Base-by-base conservation (phyloP, 2,113 vertebrate species). In the Parotia lawesii region DNA sequence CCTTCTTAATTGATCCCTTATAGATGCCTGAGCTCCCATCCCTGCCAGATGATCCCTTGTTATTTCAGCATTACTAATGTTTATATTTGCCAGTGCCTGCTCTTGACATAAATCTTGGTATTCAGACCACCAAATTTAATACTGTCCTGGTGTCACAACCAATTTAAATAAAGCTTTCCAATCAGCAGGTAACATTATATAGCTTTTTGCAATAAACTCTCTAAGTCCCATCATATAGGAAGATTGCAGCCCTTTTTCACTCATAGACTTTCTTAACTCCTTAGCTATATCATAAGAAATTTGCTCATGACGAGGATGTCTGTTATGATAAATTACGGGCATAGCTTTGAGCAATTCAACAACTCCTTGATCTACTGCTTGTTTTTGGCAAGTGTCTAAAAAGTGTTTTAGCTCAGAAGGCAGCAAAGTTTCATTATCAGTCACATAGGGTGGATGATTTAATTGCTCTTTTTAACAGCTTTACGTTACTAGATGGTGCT, bases 141-240 rank as follows among this genome's bases (percentile, higher is more conserved):
- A 57, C 17, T 47, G n/a, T 57, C 18, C 28, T 29, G 15, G 10
- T 23, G 20, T 15, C 24, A 50, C 24, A 50, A 50, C 5, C 11
- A 48, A 42, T 70, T 50, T 40, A 58, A 70, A 58, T 50, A 23
- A 28, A 40, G 9, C 12, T n/a, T 81, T 81, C 14, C 15, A 60
- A 15, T 35, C 29, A 60, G 15, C 31, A 24, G 24, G 19, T 18
- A 70, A 29, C 19, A 60, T n/a, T n/a, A n/a, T 24, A 42, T 2
- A 58, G 9, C 15, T 50, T 70, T 70, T 45, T 50, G 29, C 44
- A 58, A 20, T 5, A 60, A 31, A 28, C 10, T 42, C 19, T 23
- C 0, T 19, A 69, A 58, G 23, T 50, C 29, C 19, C 54, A 28
- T 50, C 0, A 0, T 60, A 29, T 11, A 40, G 37, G 35, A 50